Evolutionary conservation across 2,113 vertebrate species (phyloP).

Genomic region (Scophthalmus maximus): DNA sequence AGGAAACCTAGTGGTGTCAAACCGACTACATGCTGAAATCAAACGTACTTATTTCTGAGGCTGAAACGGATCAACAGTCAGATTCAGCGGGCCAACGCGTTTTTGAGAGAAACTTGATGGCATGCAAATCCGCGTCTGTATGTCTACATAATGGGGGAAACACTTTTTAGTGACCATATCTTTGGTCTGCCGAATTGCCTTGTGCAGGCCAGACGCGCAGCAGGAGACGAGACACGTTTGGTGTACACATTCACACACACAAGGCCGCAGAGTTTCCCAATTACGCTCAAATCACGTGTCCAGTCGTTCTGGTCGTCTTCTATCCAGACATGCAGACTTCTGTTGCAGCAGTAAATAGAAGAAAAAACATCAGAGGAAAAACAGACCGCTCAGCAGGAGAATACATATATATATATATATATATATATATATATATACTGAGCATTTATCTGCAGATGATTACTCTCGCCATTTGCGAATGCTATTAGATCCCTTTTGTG

Average conservation of each 20-base stretch:
- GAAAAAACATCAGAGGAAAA: conserved; percentile 1
- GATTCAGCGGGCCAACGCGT: too few relatives aligned
- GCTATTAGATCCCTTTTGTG: conserved; percentile 27
- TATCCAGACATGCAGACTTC: conserved; percentile 1
- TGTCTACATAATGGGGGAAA: too few relatives aligned
- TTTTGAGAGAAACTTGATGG: too few relatives aligned
- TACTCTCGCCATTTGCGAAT: conserved; percentile 35
- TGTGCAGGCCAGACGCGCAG: too few relatives aligned
- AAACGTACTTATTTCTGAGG: too few relatives aligned
- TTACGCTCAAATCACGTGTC: not conserved
- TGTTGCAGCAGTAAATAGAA: conserved; percentile 1
- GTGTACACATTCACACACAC: not conserved
- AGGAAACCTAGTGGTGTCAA: not conserved
- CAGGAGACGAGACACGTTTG: not conserved
- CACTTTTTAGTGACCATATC: too few relatives aligned
- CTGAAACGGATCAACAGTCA: too few relatives aligned
- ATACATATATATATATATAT: not conserved
- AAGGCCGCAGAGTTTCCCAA: not conserved
- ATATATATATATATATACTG: not conserved
- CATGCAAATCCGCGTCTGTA: too few relatives aligned
- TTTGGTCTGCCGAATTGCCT: too few relatives aligned
- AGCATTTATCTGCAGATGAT: conserved; percentile 29
- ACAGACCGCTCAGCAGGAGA: conserved; percentile 12
- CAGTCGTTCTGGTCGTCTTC: too few relatives aligned
- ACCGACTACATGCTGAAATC: too few relatives aligned